Evolutionary conservation across 53 echinoderm and acorn worm species (phyloP), one percentile per base, ranked within the genome.

Genomic region (Arbacia lixula): DNA sequence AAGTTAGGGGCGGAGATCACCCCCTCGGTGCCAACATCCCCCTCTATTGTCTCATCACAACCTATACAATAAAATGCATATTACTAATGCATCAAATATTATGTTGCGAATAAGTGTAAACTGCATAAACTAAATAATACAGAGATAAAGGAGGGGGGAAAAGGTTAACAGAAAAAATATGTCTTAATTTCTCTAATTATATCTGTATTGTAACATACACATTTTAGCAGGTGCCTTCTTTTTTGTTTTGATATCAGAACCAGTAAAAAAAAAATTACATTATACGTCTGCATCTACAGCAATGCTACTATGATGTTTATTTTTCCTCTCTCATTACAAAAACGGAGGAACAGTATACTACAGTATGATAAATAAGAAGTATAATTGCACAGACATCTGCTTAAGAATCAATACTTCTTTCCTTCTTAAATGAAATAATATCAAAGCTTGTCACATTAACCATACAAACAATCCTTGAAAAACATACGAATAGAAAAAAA

Each of bases 1-100:
- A 93, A 93, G 12, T 53, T 53, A 3, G 79, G 84, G 31, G 93
- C 89, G 0, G 73, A 56, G 60, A 93, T 66, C 2, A 29, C 2
- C 1, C 93, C 93, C 37, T 63, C 55, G 16, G 52, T 21, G 46
- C 71, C 11, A 4, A 62, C 12, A 19, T 49, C 57, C 50, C 63
- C 61, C 34, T 41, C 46, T 42, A 62, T 86, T 9, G 14, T 60
- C 2, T 14, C 27, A 78, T 26, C 40, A 27, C 79, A 78, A 16
- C 24, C 79, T 78, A 60, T 3, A 34, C 10, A 35, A 19, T 31
- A 54, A 35, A 19, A 31, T 1, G 25, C 1, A 22, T 19, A 49
- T 12, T 24, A 49, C 35, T 28, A 72, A 72, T 16, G 50, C 4
- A 72, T 51, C 14, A 36, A 68, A 36, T 40, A 0, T 32, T 35